A percentile compares a stretch with the other conserved stretches of the same genome.
Conservation (phyloP, 1,140 invertebrate species). For the Lamellibrachia luymesi region DNA sequence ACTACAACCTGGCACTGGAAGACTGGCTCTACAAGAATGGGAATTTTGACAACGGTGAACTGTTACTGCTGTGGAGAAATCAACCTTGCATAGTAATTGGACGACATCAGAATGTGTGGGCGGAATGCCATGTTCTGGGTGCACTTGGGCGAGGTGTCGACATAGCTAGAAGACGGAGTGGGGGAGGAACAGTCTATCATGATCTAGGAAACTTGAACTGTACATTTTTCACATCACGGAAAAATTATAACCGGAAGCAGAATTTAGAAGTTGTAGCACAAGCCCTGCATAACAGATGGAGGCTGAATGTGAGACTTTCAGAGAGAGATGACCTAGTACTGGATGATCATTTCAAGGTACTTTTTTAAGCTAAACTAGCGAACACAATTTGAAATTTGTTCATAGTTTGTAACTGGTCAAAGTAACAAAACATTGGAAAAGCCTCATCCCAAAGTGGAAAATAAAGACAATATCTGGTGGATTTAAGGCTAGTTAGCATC, state of each 20-base stretch:
- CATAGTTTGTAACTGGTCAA: too few relatives aligned
- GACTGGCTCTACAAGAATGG: slow-evolving; percentile 89
- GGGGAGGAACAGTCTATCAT: slow-evolving; percentile 96
- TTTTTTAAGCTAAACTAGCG: neutral
- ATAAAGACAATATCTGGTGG: too few relatives aligned
- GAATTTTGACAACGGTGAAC: slow-evolving; percentile 73
- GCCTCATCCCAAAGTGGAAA: too few relatives aligned
- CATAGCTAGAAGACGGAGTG: slow-evolving; percentile 85
- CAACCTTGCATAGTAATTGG: slow-evolving; percentile 92
- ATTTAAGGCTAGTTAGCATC: too few relatives aligned
- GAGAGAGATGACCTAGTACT: slow-evolving; percentile 80
- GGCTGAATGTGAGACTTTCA: slow-evolving; percentile 72
- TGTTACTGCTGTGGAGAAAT: slow-evolving; percentile 88
- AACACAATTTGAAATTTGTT: neutral
- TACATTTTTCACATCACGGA: slow-evolving; percentile 79
- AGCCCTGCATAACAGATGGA: slow-evolving; percentile 76
- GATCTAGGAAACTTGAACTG: slow-evolving; percentile 90
- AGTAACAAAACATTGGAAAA: too few relatives aligned
- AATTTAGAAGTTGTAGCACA: slow-evolving; percentile 83
- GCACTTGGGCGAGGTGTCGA: slow-evolving; percentile 64
- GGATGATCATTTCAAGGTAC: slow-evolving; percentile 78
- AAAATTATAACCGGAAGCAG: slow-evolving; percentile 76
- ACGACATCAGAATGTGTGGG: slow-evolving; percentile 94
- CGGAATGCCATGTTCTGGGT: slow-evolving; percentile 74
- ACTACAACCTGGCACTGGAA: slow-evolving; percentile 87